Evolutionary conservation across 2,797 vertebrate species (phyloP), one percentile per base, ranked within the genome.

Genomic region (Chaetodon trifasciatus): DNA sequence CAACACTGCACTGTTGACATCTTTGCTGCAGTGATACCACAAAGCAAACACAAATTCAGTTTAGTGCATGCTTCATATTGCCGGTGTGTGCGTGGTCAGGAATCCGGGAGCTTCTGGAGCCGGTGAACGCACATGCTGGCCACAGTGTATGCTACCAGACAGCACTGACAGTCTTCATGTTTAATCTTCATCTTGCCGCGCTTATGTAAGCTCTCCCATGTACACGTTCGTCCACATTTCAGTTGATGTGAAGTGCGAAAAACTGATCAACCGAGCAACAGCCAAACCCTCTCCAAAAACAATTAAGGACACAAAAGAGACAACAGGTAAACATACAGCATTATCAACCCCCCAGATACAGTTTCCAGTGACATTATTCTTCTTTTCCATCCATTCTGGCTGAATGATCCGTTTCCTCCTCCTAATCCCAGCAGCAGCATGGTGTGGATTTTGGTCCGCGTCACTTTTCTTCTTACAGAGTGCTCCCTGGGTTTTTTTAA

Each of bases 401-500:
- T 85, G 84, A 79, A 91, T 84, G 81, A 88, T 92, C 94, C 16
- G 70, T 62, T 66, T 84, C 66, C 74, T 89, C 76, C 73, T 83
- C 58, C 19, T 32, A 6, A 85, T 85, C 88, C 91, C 91, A 84
- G 87, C 91, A 93, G 94, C 94, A 94, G 91, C 90, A 84, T 88
- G 90, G 79, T 88, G 87, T 93, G 90, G 86, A 86, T 93, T 94
- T 95, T 95, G 93, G 93, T 95, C 94, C 92, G 85, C 78, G 78
- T 93, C 86, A 80, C 89, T 91, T 90, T 91, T 92, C 89, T 88
- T 90, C 84, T 78, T 63, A 82, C 86, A 89, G 90, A 93, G 92
- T 91, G 92, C 92, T 96, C 95, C 94, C 95, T 95, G 95, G 95
- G 94, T 94, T 94, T 85, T 84, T 88, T 85, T 42, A 94, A 92